Conservation (phyloP, 2,888 invertebrate species). For the Drosophila suboccidentalis region DNA sequence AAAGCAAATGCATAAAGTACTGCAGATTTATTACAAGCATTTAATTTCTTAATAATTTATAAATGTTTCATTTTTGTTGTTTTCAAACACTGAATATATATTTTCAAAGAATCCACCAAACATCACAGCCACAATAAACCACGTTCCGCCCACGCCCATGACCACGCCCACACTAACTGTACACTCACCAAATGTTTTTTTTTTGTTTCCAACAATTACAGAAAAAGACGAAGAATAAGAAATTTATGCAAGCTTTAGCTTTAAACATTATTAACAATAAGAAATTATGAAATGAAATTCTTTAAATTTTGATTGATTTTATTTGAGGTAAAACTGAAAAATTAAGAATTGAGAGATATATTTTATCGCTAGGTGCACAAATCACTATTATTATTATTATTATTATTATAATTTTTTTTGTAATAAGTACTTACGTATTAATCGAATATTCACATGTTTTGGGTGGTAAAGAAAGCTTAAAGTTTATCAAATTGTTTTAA, state of each 20-base stretch:
- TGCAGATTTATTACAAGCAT: conserved; percentile 42
- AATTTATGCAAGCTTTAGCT: conserved; percentile 59
- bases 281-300: conserved; percentile 35
- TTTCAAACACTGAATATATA: conserved; percentile 13
- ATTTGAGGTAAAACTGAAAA: conserved; percentile 63
- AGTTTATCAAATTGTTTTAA: no score
- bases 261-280: conserved; percentile 49
- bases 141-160: conserved; percentile 18
- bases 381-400: conserved; percentile 25
- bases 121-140: conserved; percentile 16
- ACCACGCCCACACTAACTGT: conserved; percentile 41
- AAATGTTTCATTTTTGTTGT: conserved; percentile 38
- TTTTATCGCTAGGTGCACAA: conserved; percentile 70
- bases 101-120: conserved; percentile 10
- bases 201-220: conserved; percentile 68
- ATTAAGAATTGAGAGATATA: conserved; percentile 26
- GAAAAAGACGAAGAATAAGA: conserved; percentile 78
- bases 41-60: conserved; percentile 21
- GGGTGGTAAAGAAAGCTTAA: not conserved
- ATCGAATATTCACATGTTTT: not conserved
- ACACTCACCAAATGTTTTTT: conserved; percentile 54
- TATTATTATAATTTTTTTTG: not conserved
- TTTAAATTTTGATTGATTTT: conserved; percentile 42
- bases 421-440: conserved; percentile 1
- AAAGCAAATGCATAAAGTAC: conserved; percentile 75